phyloP scores from a whole-genome alignment of 2,797 vertebrate genomes.

The Rhynchonycteris naso region DNA sequence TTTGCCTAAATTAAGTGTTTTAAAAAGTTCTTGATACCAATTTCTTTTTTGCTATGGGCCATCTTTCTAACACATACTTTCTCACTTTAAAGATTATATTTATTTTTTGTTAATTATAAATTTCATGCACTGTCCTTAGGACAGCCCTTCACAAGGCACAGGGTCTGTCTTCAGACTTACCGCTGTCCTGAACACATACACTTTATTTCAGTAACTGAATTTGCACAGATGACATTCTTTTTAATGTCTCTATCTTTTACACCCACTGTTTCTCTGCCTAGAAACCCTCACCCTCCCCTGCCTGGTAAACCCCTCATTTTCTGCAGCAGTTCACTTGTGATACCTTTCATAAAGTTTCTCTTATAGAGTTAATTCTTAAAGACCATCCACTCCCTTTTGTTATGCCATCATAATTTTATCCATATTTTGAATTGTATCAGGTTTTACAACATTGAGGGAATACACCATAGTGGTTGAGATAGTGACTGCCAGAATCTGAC shows the following conservation, averaged over 20 bases:
- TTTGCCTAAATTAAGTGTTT: background rate
- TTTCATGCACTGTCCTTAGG: background rate
- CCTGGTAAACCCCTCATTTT: background rate
- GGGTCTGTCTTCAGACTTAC: background rate
- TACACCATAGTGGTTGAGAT: background rate
- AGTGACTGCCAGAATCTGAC: background rate
- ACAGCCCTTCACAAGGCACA: background rate
- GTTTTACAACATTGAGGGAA: background rate
- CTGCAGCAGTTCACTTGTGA: background rate
- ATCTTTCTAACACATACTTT: background rate
- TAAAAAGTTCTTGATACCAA: background rate
- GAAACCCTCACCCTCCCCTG: background rate
- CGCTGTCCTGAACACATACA: background rate
- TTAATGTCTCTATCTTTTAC: background rate
- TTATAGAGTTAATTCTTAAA: background rate
- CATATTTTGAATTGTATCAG: background rate
- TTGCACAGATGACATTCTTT: background rate
- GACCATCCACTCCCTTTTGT: background rate
- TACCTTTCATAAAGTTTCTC: background rate
- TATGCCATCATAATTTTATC: background rate
- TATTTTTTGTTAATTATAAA: background rate
- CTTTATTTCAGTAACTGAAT: background rate
- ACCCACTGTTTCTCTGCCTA: background rate
- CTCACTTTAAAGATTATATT: background rate
- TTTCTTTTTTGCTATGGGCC: background rate